Conservation (phyloP, 2,113 vertebrate genomes). For the Lepidothrix coronata region DNA sequence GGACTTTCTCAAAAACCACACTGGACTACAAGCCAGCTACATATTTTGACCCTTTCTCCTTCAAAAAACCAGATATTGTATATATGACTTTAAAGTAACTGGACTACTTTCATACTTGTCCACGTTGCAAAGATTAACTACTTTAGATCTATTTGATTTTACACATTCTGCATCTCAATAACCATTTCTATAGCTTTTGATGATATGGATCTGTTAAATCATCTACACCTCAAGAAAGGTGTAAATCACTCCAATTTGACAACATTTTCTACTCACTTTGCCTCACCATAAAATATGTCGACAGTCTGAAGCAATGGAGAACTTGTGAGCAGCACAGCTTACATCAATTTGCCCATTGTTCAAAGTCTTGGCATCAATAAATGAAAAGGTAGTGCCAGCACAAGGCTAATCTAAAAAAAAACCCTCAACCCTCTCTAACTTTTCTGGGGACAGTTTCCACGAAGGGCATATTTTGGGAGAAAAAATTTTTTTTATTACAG, state of each 20-base stretch:
- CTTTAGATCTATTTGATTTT: background rate
- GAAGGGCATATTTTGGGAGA: background rate
- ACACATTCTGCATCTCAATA: background rate
- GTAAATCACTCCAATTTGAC: background rate
- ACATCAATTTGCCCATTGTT: background rate
- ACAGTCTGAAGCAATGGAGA: background rate
- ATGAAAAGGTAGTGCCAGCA: background rate
- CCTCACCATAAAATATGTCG: background rate
- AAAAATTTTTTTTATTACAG: background rate
- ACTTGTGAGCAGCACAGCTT: background rate
- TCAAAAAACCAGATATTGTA: background rate
- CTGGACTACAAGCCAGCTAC: background rate
- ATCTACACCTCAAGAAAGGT: background rate
- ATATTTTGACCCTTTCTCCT: background rate
- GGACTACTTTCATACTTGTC: background rate
- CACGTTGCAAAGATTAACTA: background rate
- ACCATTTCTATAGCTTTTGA: background rate
- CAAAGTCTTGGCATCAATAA: background rate
- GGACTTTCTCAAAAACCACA: background rate
- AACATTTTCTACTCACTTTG: background rate
- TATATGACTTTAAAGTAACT: background rate
- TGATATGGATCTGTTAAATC: background rate
- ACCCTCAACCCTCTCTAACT: background rate
- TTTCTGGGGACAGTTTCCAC: background rate
- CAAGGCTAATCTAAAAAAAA: background rate